Conservation (phyloP, 2,113 vertebrate genomes). For the Dipodomys ordii region DNA sequence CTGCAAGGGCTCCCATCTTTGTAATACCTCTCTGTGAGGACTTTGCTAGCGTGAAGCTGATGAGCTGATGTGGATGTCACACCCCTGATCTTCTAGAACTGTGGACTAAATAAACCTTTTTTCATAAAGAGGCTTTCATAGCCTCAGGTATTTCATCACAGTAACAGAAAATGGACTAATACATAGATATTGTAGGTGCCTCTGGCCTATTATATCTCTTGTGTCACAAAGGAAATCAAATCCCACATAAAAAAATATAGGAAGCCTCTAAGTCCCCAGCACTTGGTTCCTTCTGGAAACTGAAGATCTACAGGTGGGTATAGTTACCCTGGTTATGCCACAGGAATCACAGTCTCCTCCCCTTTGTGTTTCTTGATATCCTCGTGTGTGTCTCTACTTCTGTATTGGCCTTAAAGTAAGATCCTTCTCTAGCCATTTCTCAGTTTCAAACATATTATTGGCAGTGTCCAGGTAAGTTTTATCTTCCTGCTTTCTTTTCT, state of each 20-base stretch:
- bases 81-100: too few species aligned
- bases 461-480: neutral
- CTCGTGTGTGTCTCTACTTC: neutral
- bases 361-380: neutral
- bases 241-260: neutral
- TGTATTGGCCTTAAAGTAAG: neutral
- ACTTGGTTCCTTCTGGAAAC: neutral
- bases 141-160: neutral
- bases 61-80: neutral
- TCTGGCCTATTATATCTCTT: neutral
- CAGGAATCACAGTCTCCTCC: rapidly evolving
- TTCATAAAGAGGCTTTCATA: neutral
- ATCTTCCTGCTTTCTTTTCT: too few species aligned
- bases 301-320: neutral
- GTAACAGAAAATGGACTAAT: neutral
- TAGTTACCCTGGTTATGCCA: rapidly evolving
- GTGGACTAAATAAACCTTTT: neutral
- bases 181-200: neutral
- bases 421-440: neutral
- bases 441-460: neutral
- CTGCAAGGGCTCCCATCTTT: too few species aligned
- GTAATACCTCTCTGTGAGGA: neutral
- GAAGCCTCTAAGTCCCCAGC: too few species aligned
- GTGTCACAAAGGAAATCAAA: neutral
- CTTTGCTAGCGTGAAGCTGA: neutral